Evolutionary conservation across 1,140 invertebrate genomes (phyloP), one percentile per base, ranked within the genome.

Genomic region (Drosophila ambigua): DNA sequence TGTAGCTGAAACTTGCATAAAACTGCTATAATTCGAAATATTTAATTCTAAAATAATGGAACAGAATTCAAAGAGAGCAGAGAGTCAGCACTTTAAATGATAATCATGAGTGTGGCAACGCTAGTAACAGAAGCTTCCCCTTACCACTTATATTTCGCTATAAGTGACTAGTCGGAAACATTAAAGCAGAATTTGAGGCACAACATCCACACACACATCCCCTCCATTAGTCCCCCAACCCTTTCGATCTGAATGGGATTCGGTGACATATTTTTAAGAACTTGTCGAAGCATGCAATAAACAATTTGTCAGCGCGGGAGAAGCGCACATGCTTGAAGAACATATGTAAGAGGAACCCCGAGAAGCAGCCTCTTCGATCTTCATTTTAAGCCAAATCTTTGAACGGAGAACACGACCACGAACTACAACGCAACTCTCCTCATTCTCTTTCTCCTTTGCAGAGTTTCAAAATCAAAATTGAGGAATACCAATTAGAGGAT

Each of bases 391-490:
- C 16, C 28, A 49, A 49, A 54, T 26, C 46, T 49, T 73, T 41
- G 72, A 53, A 6, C 48, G 28, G 61, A 44, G 48, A 49, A 54
- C 61, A 69, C 63, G 26, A 28, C 7, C 7, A 6, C 26, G 6
- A 59, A 45, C 39, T 52, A 11, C 16, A 59, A 69, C 20, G 24
- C 11, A 3, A n/a, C 3, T 35, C 44, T 65, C 35, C 24, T 55
- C 16, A 23, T 54, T 52, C 5, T 51, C 61, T 76, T 62, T 7
- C 26, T 16, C 23, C 11, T 23, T 90, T 90, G 49, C 88, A 90
- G 88, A 90, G 88, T 89, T 90, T 90, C 88, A 90, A 89, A 87
- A 81, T 88, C 80, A 89, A 89, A 90, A 90, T 88, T 84, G 79
- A 80, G 76, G 65, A 87, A 82, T 90, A 84, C 74, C 84, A 90